A percentile compares a stretch with the other conserved stretches of the same genome.
These are phyloP conservation scores for Pegoplata infirma DNA, from an alignment of 2,888 invertebrate species.

Conservation along the genomic window DNA sequence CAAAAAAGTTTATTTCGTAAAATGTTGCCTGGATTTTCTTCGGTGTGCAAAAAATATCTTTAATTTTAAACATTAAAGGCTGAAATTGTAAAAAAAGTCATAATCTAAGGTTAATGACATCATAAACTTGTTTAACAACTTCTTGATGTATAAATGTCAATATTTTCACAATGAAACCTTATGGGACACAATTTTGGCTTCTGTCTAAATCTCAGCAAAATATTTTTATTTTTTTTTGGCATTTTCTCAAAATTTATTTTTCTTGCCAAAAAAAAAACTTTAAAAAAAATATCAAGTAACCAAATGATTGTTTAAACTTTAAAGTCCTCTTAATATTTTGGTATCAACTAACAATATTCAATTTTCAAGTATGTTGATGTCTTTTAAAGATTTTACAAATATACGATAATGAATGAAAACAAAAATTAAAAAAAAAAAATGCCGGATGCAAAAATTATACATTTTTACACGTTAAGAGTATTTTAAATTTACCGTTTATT, in stretches of 20 bases:
- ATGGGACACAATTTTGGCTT: background rate
- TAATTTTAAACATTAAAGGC: too few species aligned
- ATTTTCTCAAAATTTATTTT: background rate
- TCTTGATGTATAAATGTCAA: too few species aligned
- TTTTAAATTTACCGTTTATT: background rate
- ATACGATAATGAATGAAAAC: conserved; percentile 39
- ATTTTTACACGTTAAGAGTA: conserved; percentile 60
- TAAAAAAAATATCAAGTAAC: background rate
- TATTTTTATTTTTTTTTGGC: too few species aligned
- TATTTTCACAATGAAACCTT: background rate
- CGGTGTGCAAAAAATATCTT: too few species aligned
- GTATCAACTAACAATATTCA: background rate
- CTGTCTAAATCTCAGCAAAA: background rate
- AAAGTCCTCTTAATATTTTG: too few species aligned
- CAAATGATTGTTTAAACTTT: background rate
- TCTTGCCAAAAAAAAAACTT: background rate
- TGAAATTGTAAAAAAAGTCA: too few species aligned
- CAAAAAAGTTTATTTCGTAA: too few species aligned
- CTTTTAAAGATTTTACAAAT: conserved; percentile 26
- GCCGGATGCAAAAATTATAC: conserved; percentile 60
- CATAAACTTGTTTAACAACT: too few species aligned
- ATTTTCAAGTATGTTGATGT: background rate
- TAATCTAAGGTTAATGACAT: too few species aligned
- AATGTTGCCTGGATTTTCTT: too few species aligned
- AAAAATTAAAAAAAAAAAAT: too few species aligned